Evolutionary conservation across 2,888 invertebrate genomes (phyloP), one percentile per base, ranked within the genome.

Genomic region (Chloroclystis v-ata): DNA sequence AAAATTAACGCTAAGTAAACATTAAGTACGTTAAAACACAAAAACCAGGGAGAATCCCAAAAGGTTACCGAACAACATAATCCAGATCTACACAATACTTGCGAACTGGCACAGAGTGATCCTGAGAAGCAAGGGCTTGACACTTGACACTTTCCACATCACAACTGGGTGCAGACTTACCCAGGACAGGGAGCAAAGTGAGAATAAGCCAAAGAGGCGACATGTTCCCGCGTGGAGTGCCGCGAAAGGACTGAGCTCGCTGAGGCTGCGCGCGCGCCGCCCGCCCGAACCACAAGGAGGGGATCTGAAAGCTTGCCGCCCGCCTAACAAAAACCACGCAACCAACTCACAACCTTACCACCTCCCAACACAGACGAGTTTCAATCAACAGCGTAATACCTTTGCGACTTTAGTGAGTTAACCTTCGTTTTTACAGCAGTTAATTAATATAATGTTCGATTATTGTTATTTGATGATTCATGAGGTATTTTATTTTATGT

Each of bases 141-240:
- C 49, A 49, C 49, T 44, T 41, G 14, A 44, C 49, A 49, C 49
- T 53, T 41, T 47, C 51, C 55, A 60, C 61, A 55, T 33, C 54
- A 49, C 16, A 39, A 43, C 49, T 47, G 58, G 49, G 47, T 45
- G 57, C 54, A 47, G 63, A 85, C 86, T 86, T 86, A 87, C 86
- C 86, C 77, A 87, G 72, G 52, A 84, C 67, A 71, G 86, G 86
- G 82, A 87, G 84, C 73, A 86, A 76, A 63, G 79, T 72, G 53
- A 87, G 73, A 67, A 84, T 76, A 69, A 85, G 74, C 86, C 86
- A 87, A 78, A 84, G 66, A 69, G 75, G 78, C 78, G 77, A 80
- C 86, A 87, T 87, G 85, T 75, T 77, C 78, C 73, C 83, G 82
- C 85, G 75, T 70, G 70, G 73, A 69, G 71, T 71, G 81, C 69